A percentile compares a stretch with the other conserved stretches of the same genome.
Conservation (phyloP, 2,888 invertebrate species). For the Drosophila austrosaltans region DNA sequence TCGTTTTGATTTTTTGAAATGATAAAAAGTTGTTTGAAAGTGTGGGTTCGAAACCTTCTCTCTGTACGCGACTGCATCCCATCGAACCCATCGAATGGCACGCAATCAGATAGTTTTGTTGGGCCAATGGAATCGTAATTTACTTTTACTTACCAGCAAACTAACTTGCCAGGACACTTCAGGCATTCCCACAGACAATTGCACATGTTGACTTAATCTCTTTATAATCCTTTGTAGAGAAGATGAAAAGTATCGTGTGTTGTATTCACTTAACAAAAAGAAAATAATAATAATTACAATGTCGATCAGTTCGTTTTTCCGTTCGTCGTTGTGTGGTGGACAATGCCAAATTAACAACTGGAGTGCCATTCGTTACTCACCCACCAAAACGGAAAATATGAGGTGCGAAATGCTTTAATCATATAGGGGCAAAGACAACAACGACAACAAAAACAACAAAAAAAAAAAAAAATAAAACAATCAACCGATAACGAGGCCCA, state of each 20-base stretch:
- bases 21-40: not conserved
- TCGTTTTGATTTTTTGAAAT: not conserved
- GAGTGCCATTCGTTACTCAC: slow-evolving; percentile 33
- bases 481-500: slow-evolving; percentile 53
- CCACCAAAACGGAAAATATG: slow-evolving; percentile 35
- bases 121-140: not conserved
- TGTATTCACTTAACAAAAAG: not conserved
- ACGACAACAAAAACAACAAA: slow-evolving; percentile 3
- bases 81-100: not conserved
- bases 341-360: slow-evolving; percentile 62
- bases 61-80: not conserved
- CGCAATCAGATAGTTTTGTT: slow-evolving; percentile 22
- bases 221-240: slow-evolving; percentile 15
- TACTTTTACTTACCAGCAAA: slow-evolving; percentile 78
- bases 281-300: not conserved
- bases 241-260: not conserved
- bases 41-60: not conserved
- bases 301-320: not conserved
- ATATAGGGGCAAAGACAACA: slow-evolving; percentile 43
- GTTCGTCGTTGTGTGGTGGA: slow-evolving; percentile 35
- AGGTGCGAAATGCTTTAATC: slow-evolving; percentile 65
- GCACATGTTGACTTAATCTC: slow-evolving; percentile 69
- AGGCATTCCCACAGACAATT: slow-evolving; percentile 77
- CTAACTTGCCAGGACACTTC: slow-evolving; percentile 80
- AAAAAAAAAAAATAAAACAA: slow-evolving; percentile 29